A percentile compares a stretch with the other conserved stretches of the same genome.
Evolutionary conservation across 2,797 vertebrate genomes (phyloP).

Genomic region (Natrix natrix): DNA sequence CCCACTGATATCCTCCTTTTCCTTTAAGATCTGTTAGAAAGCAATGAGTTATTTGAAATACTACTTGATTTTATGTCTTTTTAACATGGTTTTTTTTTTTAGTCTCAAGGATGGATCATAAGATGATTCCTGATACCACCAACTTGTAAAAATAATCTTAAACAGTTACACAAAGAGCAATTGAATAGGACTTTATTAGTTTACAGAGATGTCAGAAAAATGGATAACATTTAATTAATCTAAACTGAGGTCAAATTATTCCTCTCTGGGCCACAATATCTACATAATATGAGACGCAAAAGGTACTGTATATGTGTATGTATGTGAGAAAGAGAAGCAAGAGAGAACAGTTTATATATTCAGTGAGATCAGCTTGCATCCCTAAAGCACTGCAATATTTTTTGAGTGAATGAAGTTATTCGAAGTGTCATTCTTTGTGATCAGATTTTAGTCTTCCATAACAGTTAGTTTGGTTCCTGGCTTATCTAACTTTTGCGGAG

Average conservation of each 20-base stretch:
- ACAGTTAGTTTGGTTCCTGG: neutral
- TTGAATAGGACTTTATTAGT: neutral
- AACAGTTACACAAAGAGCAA: neutral
- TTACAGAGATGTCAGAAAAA: neutral
- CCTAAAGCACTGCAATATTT: neutral
- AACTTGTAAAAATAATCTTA: neutral
- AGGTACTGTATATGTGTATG: neutral
- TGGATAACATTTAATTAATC: neutral
- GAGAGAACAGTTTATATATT: neutral
- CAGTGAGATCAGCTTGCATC: neutral
- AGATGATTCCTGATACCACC: neutral
- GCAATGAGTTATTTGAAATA: neutral
- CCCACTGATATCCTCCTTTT: neutral
- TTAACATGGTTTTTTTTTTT: neutral
- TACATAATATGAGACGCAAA: neutral
- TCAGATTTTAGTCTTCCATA: neutral
- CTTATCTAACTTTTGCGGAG: neutral
- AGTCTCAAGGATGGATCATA: neutral
- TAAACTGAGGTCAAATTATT: neutral
- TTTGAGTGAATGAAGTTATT: neutral
- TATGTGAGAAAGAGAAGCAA: neutral
- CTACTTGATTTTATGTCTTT: neutral
- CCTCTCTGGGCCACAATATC: neutral
- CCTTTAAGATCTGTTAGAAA: neutral
- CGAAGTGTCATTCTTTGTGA: neutral